phyloP scores from a whole-genome alignment of 1,140 invertebrate genomes.

The Babylonia areolata region DNA sequence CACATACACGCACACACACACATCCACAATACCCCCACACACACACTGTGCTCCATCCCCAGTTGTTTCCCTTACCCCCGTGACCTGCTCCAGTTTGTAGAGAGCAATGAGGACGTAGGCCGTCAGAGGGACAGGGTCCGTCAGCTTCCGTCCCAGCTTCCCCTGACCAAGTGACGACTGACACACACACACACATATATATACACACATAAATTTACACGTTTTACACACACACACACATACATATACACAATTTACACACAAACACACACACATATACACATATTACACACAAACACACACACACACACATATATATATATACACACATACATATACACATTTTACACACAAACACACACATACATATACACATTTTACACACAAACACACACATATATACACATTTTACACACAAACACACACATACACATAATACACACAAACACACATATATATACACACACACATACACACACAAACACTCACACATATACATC shows the following conservation, averaged over 20 bases:
- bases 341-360: not conserved
- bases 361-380: too few species aligned
- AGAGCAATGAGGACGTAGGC: conserved; percentile 69
- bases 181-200: not conserved
- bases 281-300: too few species aligned
- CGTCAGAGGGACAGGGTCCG: conserved; percentile 67
- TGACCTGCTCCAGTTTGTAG: conserved; percentile 81
- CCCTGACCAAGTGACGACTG: conserved; percentile 51
- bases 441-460: not conserved
- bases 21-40: too few species aligned
- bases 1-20: not conserved
- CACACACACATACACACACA: too few species aligned
- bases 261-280: too few species aligned
- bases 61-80: conserved; percentile 79
- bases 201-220: too few species aligned
- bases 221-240: too few species aligned
- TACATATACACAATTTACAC: too few species aligned
- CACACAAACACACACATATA: too few species aligned
- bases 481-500: not conserved
- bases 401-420: not conserved
- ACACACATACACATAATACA: not conserved
- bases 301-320: too few species aligned
- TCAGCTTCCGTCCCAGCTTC: conserved; percentile 43
- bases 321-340: too few species aligned
- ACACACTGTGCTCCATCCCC: too few species aligned